Evolutionary conservation across 1,140 invertebrate genomes (phyloP), one percentile per base, ranked within the genome.

Genomic region (Zaprionus gabonicus): DNA sequence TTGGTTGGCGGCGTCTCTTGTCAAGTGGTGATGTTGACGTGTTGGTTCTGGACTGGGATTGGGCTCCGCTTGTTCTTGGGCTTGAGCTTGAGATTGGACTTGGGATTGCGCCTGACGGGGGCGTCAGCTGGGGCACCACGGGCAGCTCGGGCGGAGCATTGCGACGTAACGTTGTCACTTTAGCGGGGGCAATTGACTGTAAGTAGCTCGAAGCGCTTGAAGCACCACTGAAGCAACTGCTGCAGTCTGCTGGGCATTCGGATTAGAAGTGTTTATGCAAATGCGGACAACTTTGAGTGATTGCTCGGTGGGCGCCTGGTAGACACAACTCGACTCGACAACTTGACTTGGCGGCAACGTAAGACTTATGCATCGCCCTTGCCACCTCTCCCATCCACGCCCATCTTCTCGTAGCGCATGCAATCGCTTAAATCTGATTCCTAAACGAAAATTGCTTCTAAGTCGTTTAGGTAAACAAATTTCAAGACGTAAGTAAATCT

Each of bases 181-280:
- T 44, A 80, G 58, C 55, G 59, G 34, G 55, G 81, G 80, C 80
- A 88, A 83, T 88, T 87, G 83, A 83, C 77, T 88, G 80, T 87
- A 88, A 87, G 83, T 87, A 80, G 84, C 84, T 51, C 3, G 20
- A 46, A 46, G 46, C 46, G 46, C 46, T 78, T 27, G 68, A 13
- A 59, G 55, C 57, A 64, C 34, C 20, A 44, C 70, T 53, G 25
- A 38, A 55, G 70, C 64, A 69, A 59, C 44, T 64, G 62, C 70
- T 81, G 78, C 74, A 81, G 82, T 81, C 73, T 87, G 84, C 74
- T 78, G 72, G 80, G 84, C 78, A 83, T 88, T 88, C 71, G 83
- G 83, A 87, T 87, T 87, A 87, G 84, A 86, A 86, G 83, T 86
- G 83, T 86, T 87, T 88, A 87, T 83, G 84, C 83, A 87, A 87